These are phyloP conservation scores for Dasysyrphus albostriatus DNA, from an alignment of 2,888 invertebrate genomes.

Conservation along the genomic window DNA sequence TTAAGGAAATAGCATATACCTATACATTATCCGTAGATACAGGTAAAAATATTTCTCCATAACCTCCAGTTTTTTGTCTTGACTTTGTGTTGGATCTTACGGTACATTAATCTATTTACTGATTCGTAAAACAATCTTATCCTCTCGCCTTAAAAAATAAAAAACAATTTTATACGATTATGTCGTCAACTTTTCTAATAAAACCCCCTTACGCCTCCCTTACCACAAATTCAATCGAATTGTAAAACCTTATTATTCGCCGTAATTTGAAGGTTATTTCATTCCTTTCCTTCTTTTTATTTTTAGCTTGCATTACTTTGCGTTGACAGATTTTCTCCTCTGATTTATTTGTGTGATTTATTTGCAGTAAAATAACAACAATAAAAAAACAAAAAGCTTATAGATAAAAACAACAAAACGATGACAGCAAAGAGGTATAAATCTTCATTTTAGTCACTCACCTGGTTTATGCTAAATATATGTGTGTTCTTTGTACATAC, in stretches of 20 bases:
- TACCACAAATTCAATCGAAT: conserved; percentile 4
- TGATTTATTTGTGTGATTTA: conserved; percentile 72
- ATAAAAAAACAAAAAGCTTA: conserved; percentile 53
- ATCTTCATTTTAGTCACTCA: conserved; percentile 72
- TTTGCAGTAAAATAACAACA: conserved; percentile 47
- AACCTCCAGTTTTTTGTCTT: not conserved
- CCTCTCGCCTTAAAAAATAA: not conserved
- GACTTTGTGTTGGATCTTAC: not conserved
- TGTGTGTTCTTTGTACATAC: not conserved
- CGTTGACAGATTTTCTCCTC: conserved; percentile 67
- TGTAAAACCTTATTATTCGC: conserved; percentile 18
- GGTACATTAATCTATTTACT: not conserved
- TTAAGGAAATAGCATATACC: too few species aligned
- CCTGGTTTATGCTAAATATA: conserved; percentile 34
- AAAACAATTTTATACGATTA: not conserved
- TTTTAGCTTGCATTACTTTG: not conserved
- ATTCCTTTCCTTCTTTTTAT: not conserved
- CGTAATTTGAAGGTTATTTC: conserved; percentile 5
- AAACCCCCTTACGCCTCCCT: not conserved
- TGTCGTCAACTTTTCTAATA: conserved; percentile 8
- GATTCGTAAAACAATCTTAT: conserved; percentile 9
- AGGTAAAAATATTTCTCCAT: not conserved
- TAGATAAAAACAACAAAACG: conserved; percentile 41
- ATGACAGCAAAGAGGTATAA: conserved; percentile 63
- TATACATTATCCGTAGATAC: too few species aligned